phyloP scores from a whole-genome alignment of 2,113 vertebrate genomes.

The Albula glossodonta region DNA sequence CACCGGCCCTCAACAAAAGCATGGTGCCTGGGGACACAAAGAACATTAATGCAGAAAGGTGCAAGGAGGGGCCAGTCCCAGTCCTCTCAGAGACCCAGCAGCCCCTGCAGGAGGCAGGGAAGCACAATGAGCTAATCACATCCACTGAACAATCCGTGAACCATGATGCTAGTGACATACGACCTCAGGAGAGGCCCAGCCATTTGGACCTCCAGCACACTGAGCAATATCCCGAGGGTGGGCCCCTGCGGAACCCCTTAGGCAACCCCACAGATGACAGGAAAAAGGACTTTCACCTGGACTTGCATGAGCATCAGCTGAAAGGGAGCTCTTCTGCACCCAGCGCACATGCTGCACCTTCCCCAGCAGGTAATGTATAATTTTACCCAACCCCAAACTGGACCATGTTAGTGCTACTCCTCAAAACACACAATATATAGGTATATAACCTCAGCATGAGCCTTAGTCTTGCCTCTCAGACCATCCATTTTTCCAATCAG shows the following conservation, averaged over 20 bases:
- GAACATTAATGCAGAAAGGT: not conserved
- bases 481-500: conserved; percentile 15
- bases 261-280: conserved; percentile 73
- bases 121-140: conserved; percentile 24
- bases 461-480: not conserved
- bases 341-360: conserved; percentile 78
- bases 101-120: conserved; percentile 15
- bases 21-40: not conserved
- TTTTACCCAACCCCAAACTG: conserved; percentile 53
- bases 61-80: conserved; percentile 15
- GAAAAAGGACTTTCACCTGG: conserved; percentile 77
- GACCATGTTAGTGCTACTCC: conserved; percentile 36
- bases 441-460: conserved; percentile 42
- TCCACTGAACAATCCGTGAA: conserved; percentile 26
- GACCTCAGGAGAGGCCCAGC: conserved; percentile 88
- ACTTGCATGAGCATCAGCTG: conserved; percentile 82
- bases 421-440: conserved; percentile 10
- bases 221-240: conserved; percentile 72
- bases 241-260: conserved; percentile 69
- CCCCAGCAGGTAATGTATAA: conserved; percentile 98
- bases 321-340: conserved; percentile 73
- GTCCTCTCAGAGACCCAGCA: conserved; percentile 58
- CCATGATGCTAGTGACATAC: conserved; percentile 62
- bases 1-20: conserved; percentile 28
- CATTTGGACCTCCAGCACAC: conserved; percentile 86